phyloP scores from a whole-genome alignment of 2,888 invertebrate species.

The Iphiclides podalirius region DNA sequence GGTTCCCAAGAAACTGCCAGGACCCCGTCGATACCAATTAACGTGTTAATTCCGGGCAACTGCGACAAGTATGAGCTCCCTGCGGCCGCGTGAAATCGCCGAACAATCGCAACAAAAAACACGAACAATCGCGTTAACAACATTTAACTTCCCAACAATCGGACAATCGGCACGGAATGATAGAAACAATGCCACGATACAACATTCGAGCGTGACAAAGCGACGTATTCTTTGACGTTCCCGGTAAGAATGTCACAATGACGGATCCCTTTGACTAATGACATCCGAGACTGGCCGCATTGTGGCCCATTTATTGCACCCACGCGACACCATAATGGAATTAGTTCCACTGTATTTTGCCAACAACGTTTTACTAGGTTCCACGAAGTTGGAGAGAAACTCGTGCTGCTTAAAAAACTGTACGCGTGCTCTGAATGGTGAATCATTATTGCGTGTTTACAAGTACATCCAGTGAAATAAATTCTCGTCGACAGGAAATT shows the following conservation, averaged over 20 bases:
- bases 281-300: conserved; percentile 61
- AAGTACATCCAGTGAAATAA: too few relatives aligned
- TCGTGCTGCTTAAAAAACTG: conserved; percentile 56
- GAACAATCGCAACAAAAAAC: conserved; percentile 46
- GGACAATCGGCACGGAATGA: conserved; percentile 61
- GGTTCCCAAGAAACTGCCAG: conserved; percentile 44
- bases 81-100: conserved; percentile 60
- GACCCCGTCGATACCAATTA: conserved; percentile 68
- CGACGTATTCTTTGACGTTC: conserved; percentile 53
- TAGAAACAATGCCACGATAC: conserved; percentile 64
- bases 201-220: conserved; percentile 49
- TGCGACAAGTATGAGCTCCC: conserved; percentile 47
- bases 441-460: too few relatives aligned
- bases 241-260: conserved; percentile 54
- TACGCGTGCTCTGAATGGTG: conserved; percentile 65
- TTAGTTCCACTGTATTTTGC: conserved; percentile 75
- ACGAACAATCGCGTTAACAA: conserved; percentile 65
- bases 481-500: too few relatives aligned
- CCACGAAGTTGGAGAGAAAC: conserved; percentile 64
- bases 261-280: conserved; percentile 61
- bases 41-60: conserved; percentile 67
- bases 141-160: conserved; percentile 77
- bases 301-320: conserved; percentile 73
- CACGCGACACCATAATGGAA: conserved; percentile 76
- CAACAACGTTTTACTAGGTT: conserved; percentile 59